Base-by-base conservation (phyloP, 2,113 vertebrate genomes). In the Engraulis encrasicolus region DNA sequence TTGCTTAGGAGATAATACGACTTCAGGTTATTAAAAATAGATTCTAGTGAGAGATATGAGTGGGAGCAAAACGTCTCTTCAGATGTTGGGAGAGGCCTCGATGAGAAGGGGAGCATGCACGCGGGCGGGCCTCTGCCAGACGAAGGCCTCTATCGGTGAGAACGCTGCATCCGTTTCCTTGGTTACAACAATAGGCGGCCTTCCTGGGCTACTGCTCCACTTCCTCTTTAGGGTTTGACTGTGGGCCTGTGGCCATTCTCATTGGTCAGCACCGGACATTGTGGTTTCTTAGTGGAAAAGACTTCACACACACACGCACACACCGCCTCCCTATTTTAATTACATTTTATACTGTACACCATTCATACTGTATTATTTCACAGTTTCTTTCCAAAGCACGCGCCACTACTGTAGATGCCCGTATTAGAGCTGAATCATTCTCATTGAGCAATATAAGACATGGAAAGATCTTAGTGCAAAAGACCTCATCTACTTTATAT, bases 111-210 rank as follows among this genome's bases (percentile, higher is more conserved):
- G 78, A 83, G 52, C 50, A 27, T 74, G 31, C 81, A 27, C n/a
- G n/a, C n/a, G n/a, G n/a, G n/a, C n/a, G n/a, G n/a, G 0, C 12
- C 49, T 50, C 23, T 18, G 82, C 77, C 83, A 78, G 85, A 85
- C 52, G n/a, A 82, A 20, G 27, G 88, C 83, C 81, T 87, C 86
- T 94, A 94, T 94, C 92, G 66, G 86, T 82, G 50, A 31, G 71
- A 84, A 83, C 90, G 90, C 89, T 88, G 79, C 87, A 93, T 95
- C 94, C 94, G 89, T 83, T 89, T 85, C 50, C 31, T 61, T 50
- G 50, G 48, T 82, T 87, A 84, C 86, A 92, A 95, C 94, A 95
- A 95, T 95, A 89, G 91, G 83, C 89, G 84, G 86, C 80, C 77
- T 88, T 94, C 94, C 94, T 94, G 86, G 86, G 92, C 86, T 74